Base-by-base conservation (phyloP, 1,140 invertebrate species). In the Pogonognathellus flavescens region DNA sequence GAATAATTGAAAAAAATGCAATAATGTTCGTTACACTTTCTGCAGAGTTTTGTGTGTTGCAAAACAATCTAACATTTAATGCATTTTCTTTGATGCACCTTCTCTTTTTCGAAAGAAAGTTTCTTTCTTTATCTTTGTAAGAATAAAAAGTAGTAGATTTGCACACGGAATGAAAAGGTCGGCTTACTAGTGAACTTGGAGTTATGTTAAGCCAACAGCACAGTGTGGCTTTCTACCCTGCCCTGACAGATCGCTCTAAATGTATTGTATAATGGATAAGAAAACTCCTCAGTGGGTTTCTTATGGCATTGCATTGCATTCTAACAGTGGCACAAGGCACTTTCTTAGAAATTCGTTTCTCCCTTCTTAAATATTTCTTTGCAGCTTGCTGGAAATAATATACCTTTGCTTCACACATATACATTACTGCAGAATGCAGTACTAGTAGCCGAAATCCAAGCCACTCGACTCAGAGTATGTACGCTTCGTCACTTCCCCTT, bases 351-450 rank as follows among this genome's bases (percentile, higher is more conserved):
- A 14, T 16, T 41, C 13, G 16, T 76, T 76, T 76, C 70, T 76
- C 70, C 70, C 70, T 76, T 76, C 70, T 76, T 76, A 76, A 76
- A 25, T 76, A 76, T 76, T 76, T 50, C 70, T 76, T n/a, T 76
- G 70, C 25, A 76, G 31, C 70, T 41, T 25, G 25, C 20, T 25
- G 25, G 62, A 66, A 66, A 25, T 66, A 25, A 41, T 41, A 41
- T 41, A 41, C 31, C 31, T 41, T 41, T 41, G 31, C n/a, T n/a
- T 41, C 31, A 41, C 6, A 41, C 31, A 41, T 41, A 41, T 41
- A 41, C 6, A 41, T 41, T 41, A 6, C 31, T 41, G 6, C 2
- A 41, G 16, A 50, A 25, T 76, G 31, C 25, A 76, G 31, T 49
- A 49, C 62, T 25, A 20, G 25, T 25, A 60, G n/a, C 11, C 22